Evolutionary conservation across 2,113 vertebrate species (phyloP).

Genomic region (Gopherus evgoodei): DNA sequence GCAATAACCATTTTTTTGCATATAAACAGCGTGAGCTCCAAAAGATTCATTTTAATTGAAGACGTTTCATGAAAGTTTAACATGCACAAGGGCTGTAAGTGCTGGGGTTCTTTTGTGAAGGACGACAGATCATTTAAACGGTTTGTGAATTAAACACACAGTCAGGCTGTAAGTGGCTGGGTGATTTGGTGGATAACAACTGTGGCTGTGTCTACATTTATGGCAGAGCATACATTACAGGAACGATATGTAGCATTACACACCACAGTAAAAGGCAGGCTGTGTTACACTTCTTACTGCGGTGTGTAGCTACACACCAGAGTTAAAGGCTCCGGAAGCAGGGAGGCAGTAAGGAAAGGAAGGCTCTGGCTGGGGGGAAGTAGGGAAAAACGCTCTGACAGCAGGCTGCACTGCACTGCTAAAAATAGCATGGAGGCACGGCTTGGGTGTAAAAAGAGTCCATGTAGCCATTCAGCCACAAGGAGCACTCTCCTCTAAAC

Average conservation of each 20-base stretch:
- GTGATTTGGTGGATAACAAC: background rate
- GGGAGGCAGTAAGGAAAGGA: background rate
- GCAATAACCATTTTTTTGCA: slow-evolving; percentile 56
- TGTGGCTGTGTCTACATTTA: background rate
- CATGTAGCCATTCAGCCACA: too few species aligned
- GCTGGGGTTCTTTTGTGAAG: slow-evolving; percentile 22
- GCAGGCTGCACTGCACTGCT: too few species aligned
- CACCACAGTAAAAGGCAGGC: background rate
- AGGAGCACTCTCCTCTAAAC: too few species aligned
- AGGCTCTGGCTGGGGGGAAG: background rate
- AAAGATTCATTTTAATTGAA: slow-evolving; percentile 68
- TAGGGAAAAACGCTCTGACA: too few species aligned
- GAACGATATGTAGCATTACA: background rate
- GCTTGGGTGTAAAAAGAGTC: too few species aligned
- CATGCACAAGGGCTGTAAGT: slow-evolving; percentile 4
- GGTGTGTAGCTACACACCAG: background rate
- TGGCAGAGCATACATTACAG: background rate
- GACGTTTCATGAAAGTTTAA: slow-evolving; percentile 66
- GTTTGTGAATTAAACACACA: slow-evolving; percentile 39
- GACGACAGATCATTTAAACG: slow-evolving; percentile 49
- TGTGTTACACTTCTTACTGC: background rate
- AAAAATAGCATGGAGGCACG: too few species aligned
- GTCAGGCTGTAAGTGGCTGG: slow-evolving; percentile 3
- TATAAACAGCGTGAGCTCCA: slow-evolving; percentile 58
- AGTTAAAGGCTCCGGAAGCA: background rate